Percentiles rank a stretch among this genome's conserved stretches.
phyloP scores from a whole-genome alignment of 1,140 invertebrate species.

The Trypoxylus dichotomus region DNA sequence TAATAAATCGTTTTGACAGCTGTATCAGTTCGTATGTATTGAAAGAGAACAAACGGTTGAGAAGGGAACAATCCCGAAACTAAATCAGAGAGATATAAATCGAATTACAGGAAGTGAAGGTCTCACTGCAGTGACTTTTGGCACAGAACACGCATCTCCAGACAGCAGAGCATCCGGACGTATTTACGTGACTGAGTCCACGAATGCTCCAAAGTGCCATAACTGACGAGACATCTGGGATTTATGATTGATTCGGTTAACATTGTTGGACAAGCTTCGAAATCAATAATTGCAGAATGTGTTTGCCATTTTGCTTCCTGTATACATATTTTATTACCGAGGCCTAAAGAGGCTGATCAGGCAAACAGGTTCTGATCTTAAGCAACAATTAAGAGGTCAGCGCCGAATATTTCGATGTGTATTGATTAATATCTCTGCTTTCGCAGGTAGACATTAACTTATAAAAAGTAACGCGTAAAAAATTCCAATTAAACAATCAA shows the following conservation, averaged over 20 bases:
- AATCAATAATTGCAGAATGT: neutral
- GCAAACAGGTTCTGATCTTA: too few species aligned
- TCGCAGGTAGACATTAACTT: too few species aligned
- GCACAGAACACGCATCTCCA: neutral
- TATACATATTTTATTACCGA: too few species aligned
- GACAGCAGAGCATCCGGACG: neutral
- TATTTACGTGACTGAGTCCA: neutral
- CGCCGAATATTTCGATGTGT: too few species aligned
- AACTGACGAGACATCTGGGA: slow-evolving; percentile 5
- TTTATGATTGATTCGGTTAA: slow-evolving; percentile 7
- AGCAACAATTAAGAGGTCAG: too few species aligned
- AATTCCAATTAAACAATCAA: too few species aligned
- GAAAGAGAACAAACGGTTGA: neutral
- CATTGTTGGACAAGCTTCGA: neutral
- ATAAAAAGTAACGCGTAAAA: too few species aligned
- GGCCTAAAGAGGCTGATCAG: too few species aligned
- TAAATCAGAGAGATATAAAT: neutral
- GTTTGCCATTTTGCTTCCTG: neutral
- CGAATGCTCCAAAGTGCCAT: neutral
- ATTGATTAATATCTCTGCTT: too few species aligned
- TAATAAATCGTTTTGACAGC: neutral
- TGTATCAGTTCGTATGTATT: neutral
- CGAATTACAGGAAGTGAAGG: neutral
- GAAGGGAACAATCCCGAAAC: neutral
- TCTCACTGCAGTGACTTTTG: neutral